Base-by-base conservation (phyloP, 2,888 invertebrate species). In the Deroplatys truncata region DNA sequence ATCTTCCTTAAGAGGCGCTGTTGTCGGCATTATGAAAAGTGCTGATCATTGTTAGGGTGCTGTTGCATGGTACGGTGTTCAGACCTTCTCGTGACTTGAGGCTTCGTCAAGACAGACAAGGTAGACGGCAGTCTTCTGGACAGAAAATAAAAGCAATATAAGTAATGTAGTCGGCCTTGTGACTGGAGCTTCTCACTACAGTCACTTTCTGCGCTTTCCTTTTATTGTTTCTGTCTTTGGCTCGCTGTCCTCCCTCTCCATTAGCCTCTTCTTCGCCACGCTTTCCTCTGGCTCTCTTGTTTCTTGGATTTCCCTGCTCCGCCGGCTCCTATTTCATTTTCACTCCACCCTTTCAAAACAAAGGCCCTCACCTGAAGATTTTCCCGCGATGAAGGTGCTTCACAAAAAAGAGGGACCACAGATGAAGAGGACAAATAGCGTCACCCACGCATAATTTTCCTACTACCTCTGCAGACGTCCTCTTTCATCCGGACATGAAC, bases 101-200 rank as follows among this genome's bases (percentile, higher is more conserved):
- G 56, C 56, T 72, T 72, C 56, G 56, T 72, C 25, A 72, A 20
- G 56, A 72, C 56, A 25, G 56, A 43, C 43, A 43, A 72, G 56
- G 56, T 72, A 72, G 56, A 72, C 56, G 20, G 56, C 56, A 72
- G 56, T 20, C 56, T 72, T 72, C 85, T 49, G 49, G 85, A 85
- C 85, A 15, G 15, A 85, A 49, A 84, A 84, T 84, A 85, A 85
- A 49, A 28, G 85, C n/a, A 28, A 28, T 49, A 85, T n/a, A 49
- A 85, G 85, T 28, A 56, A 43, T 85, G 43, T 49, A 56, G 85
- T 85, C 85, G 85, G 56, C 85, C 85, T 85, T 85, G 85, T 85
- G 85, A 85, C 35, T 43, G 85, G 49, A 28, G 43, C 43, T 72
- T 72, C 25, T 72, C 56, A 72, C 56, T 72, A 72, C 56, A 72